Conservation (phyloP, 2,797 vertebrate species). For the Lagodon rhomboides region DNA sequence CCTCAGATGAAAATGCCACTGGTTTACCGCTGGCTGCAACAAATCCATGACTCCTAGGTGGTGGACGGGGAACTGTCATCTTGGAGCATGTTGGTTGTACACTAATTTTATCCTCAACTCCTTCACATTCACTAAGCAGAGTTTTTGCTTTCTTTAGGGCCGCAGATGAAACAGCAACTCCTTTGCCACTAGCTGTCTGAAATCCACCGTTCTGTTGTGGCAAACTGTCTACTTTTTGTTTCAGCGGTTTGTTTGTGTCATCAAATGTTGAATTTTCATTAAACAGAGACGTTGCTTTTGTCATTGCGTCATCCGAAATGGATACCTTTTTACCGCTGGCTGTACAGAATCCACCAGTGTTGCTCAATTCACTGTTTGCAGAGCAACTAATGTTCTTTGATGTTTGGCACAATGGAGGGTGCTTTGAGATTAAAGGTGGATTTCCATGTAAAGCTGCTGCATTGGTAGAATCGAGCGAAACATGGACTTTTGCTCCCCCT, state of each 20-base stretch:
- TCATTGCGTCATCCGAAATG: conserved; percentile 83
- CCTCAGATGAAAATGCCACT: conserved; percentile 82
- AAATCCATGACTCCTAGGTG: conserved; percentile 67
- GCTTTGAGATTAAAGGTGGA: conserved; percentile 78
- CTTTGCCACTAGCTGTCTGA: conserved; percentile 86
- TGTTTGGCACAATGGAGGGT: conserved; percentile 49
- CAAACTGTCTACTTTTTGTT: conserved; percentile 50
- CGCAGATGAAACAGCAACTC: conserved; percentile 82
- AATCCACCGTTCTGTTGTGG: conserved; percentile 57
- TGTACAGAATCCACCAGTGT: conserved; percentile 77
- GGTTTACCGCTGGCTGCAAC: conserved; percentile 85
- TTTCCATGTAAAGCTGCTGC: conserved; percentile 73
- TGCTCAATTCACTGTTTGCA: conserved; percentile 18
- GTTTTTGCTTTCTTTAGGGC: conserved; percentile 86
- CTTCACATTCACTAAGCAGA: conserved; percentile 61
- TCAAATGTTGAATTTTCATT: conserved; percentile 72
- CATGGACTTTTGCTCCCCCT: conserved; percentile 21
- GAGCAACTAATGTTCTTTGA: conserved; percentile 48
- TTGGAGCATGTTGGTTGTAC: conserved; percentile 13
- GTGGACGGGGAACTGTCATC: neutral
- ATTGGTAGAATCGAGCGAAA: conserved; percentile 78
- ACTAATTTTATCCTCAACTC: neutral
- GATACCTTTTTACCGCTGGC: conserved; percentile 82
- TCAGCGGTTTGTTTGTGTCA: conserved; percentile 18
- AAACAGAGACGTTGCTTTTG: conserved; percentile 83